phyloP scores from a whole-genome alignment of 2,113 vertebrate genomes.

The Procavia capensis region DNA sequence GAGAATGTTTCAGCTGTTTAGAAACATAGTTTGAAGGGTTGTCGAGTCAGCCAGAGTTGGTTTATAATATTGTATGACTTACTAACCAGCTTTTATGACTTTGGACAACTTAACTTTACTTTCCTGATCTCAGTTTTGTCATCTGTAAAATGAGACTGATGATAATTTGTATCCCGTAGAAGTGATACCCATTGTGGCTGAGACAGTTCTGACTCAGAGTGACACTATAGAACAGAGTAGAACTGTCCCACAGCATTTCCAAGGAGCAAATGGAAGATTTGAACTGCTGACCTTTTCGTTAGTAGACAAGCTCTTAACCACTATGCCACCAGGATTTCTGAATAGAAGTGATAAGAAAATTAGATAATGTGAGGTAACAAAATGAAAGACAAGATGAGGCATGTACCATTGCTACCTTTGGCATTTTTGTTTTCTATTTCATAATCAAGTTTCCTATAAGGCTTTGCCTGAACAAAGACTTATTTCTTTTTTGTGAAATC shows the following conservation, averaged over 20 bases:
- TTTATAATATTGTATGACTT: slow-evolving; percentile 14
- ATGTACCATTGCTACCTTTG: neutral
- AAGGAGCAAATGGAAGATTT: too few relatives aligned
- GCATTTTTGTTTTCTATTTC: neutral
- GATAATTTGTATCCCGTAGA: neutral
- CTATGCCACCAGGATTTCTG: too few relatives aligned
- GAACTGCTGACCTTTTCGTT: too few relatives aligned
- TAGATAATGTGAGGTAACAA: neutral
- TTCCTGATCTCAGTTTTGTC: slow-evolving; percentile 50
- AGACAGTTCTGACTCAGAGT: too few relatives aligned
- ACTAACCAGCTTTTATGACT: neutral
- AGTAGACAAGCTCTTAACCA: too few relatives aligned
- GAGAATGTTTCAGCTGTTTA: neutral
- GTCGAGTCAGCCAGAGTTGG: neutral
- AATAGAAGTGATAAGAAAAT: neutral
- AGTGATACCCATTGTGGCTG: too few relatives aligned
- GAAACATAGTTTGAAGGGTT: neutral
- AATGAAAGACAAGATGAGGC: neutral
- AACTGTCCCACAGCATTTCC: too few relatives aligned
- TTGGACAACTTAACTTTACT: neutral
- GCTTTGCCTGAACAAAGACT: neutral
- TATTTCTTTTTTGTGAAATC: neutral
- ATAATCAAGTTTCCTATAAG: neutral
- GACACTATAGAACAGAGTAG: too few relatives aligned
- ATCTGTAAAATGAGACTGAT: slow-evolving; percentile 5